Conservation (phyloP, 2,113 vertebrate genomes). For the Salminus brasiliensis region DNA sequence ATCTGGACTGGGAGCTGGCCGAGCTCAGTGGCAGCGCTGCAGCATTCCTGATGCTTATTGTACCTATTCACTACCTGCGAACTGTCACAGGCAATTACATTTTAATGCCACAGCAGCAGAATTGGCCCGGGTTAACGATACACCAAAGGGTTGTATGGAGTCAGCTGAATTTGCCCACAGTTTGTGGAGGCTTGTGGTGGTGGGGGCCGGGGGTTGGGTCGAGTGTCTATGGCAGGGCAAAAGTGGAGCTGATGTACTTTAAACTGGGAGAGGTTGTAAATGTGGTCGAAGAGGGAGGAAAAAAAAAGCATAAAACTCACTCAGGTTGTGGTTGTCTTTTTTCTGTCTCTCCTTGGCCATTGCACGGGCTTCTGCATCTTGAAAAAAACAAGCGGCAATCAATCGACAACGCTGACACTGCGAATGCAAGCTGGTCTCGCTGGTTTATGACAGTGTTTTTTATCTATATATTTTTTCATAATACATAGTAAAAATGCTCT, state of each 20-base stretch:
- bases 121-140: constrained; percentile 74
- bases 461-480: not conserved
- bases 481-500: not conserved
- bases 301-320: constrained; percentile 44
- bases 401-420: constrained; percentile 41
- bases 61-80: constrained; percentile 41
- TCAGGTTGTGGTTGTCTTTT: constrained; percentile 97
- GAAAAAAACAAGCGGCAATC: constrained; percentile 69
- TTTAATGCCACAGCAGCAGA: constrained; percentile 73
- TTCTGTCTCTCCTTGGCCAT: constrained; percentile 96
- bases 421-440: not conserved
- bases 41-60: constrained; percentile 40
- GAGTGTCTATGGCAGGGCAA: constrained; percentile 25
- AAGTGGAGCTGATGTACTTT: constrained; percentile 48
- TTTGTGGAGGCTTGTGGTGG: not conserved
- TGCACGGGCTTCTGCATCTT: constrained; percentile 89
- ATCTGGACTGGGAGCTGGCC: constrained; percentile 34
- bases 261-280: constrained; percentile 45
- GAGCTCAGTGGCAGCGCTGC: constrained; percentile 4
- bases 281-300: not conserved
- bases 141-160: constrained; percentile 64
- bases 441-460: not conserved
- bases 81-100: constrained; percentile 71
- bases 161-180: constrained; percentile 67
- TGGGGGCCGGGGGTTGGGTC: too few relatives aligned